Conservation (phyloP, 2,113 vertebrate species). For the Tenrec ecaudatus region DNA sequence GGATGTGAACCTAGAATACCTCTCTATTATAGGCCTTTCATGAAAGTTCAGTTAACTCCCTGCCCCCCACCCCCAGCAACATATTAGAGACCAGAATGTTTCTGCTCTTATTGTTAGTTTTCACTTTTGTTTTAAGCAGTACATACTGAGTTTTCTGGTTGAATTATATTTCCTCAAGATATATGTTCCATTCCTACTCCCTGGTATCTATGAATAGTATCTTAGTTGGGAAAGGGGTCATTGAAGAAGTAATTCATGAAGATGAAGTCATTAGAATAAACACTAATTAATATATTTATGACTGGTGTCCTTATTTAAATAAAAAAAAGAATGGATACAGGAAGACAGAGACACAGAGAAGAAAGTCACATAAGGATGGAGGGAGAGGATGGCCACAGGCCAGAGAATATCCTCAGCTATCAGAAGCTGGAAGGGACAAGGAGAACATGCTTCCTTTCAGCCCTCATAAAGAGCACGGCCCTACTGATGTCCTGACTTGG, state of each 20-base stretch:
- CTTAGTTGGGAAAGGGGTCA: too few species aligned
- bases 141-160: neutral
- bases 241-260: too few species aligned
- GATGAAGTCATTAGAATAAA: neutral
- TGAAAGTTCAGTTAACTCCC: neutral
- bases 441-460: neutral
- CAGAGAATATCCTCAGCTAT: neutral
- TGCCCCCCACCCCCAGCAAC: too few species aligned
- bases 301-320: neutral
- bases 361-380: neutral
- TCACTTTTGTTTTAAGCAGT: neutral
- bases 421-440: too few species aligned
- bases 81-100: neutral
- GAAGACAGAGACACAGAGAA: neutral
- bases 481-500: neutral
- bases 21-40: neutral
- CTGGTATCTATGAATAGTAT: too few species aligned
- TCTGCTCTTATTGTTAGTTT: too few species aligned
- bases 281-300: neutral
- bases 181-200: too few species aligned
- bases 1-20: neutral
- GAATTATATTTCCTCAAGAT: neutral
- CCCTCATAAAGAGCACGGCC: neutral
- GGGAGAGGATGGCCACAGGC: neutral
- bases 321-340: neutral